Percentiles rank a stretch among this genome's conserved stretches.
Conservation (phyloP, 2,888 invertebrate genomes). For the Rhagonycha fulva region DNA sequence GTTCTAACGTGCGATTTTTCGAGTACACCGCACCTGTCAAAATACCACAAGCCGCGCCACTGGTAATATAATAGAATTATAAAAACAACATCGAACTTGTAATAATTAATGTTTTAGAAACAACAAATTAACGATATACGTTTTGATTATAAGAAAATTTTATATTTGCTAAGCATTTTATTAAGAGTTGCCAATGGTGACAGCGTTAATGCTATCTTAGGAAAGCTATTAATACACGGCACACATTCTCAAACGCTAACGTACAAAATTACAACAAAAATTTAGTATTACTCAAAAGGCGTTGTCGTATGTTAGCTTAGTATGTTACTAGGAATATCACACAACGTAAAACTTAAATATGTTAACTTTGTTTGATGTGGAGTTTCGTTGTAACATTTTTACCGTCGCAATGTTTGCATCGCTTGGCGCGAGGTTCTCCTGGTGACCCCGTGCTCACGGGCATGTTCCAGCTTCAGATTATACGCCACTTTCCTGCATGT, state of each 20-base stretch:
- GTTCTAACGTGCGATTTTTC: too few species aligned
- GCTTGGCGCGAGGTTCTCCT: constrained; percentile 84
- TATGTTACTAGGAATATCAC: constrained; percentile 30
- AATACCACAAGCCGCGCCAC: neutral
- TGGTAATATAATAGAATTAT: neutral
- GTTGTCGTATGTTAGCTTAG: constrained; percentile 32
- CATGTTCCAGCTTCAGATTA: constrained; percentile 55
- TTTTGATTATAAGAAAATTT: neutral
- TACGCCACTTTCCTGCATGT: constrained; percentile 45
- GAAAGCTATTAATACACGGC: constrained; percentile 41
- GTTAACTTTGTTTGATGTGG: constrained; percentile 19
- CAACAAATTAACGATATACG: too few species aligned
- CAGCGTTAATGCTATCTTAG: constrained; percentile 41
- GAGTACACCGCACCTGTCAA: neutral
- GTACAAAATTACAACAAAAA: constrained; percentile 36
- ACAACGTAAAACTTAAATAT: constrained; percentile 25
- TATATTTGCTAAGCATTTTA: neutral
- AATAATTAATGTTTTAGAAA: neutral
- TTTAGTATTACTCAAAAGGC: constrained; percentile 28
- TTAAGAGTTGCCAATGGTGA: constrained; percentile 17
- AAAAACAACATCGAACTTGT: neutral
- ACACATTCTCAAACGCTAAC: constrained; percentile 40
- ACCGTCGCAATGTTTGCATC: constrained; percentile 94
- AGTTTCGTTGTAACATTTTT: constrained; percentile 33
- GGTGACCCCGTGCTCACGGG: constrained; percentile 66